Conservation (phyloP, 2,797 vertebrate species). For the Chaetodon trifasciatus region DNA sequence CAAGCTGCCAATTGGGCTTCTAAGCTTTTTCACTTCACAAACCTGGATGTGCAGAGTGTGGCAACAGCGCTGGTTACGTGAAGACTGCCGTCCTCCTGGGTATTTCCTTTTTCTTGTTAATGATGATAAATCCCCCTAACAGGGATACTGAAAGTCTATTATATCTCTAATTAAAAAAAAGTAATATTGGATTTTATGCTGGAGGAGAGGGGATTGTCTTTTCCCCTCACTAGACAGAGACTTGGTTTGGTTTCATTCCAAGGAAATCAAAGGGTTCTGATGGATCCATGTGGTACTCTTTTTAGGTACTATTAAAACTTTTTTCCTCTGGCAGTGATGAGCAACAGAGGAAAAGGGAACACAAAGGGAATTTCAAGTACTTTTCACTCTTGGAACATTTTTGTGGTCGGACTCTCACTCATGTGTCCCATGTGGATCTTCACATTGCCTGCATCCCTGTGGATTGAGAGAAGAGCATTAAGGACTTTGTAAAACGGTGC, state of each 20-base stretch:
- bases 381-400: slow-evolving; percentile 73
- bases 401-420: slow-evolving; percentile 73
- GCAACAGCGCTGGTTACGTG: slow-evolving; percentile 51
- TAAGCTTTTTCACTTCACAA: slow-evolving; percentile 59
- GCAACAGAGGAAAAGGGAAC: slow-evolving; percentile 71
- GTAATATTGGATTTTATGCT: slow-evolving; percentile 78
- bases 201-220: slow-evolving; percentile 61
- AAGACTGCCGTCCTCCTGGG: slow-evolving; percentile 81
- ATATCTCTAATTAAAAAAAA: slow-evolving; percentile 81
- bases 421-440: slow-evolving; percentile 67
- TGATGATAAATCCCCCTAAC: slow-evolving; percentile 66
- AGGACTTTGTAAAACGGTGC: slow-evolving; percentile 75
- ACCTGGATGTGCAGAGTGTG: slow-evolving; percentile 60
- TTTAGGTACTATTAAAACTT: slow-evolving; percentile 58
- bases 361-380: slow-evolving; percentile 84
- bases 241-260: slow-evolving; percentile 67
- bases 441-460: slow-evolving; percentile 75
- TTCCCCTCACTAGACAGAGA: slow-evolving; percentile 57
- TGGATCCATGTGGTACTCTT: slow-evolving; percentile 72
- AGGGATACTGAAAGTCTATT: slow-evolving; percentile 78
- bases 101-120: slow-evolving; percentile 66
- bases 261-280: slow-evolving; percentile 67
- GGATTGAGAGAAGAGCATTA: slow-evolving; percentile 70
- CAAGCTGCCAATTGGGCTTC: slow-evolving; percentile 63
- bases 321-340: slow-evolving; percentile 60